phyloP scores from a whole-genome alignment of 1,140 invertebrate genomes.

The Ruditapes philippinarum region DNA sequence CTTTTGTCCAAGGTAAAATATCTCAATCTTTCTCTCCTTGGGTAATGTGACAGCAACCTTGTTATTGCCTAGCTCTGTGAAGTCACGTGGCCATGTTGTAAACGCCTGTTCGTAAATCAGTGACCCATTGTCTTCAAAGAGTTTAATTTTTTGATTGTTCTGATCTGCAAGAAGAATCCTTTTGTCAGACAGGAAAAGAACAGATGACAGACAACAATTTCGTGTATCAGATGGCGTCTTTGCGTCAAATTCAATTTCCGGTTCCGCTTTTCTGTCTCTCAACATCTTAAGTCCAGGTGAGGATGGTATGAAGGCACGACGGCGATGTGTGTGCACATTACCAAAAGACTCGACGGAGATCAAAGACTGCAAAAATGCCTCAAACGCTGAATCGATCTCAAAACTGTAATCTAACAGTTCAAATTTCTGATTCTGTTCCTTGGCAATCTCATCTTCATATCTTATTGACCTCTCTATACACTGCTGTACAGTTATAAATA shows the following conservation, averaged over 20 bases:
- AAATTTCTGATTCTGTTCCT: slow-evolving; percentile 58
- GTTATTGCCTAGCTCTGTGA: slow-evolving; percentile 61
- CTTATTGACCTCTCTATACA: slow-evolving; percentile 52
- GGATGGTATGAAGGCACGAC: slow-evolving; percentile 58
- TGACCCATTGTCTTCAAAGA: slow-evolving; percentile 50
- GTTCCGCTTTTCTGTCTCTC: slow-evolving; percentile 46
- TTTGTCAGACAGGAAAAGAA: slow-evolving; percentile 52
- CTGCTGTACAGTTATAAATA: slow-evolving; percentile 65
- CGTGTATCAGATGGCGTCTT: slow-evolving; percentile 62
- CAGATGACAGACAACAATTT: slow-evolving; percentile 62
- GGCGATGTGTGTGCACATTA: slow-evolving; percentile 55
- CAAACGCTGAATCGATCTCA: slow-evolving; percentile 60
- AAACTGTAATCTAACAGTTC: slow-evolving; percentile 64
- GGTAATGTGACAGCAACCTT: slow-evolving; percentile 56
- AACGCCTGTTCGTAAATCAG: slow-evolving; percentile 58
- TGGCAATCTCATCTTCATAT: slow-evolving; percentile 56
- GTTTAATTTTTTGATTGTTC: slow-evolving; percentile 66
- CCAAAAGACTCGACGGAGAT: slow-evolving; percentile 58
- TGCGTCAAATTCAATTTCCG: slow-evolving; percentile 56
- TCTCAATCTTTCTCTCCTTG: slow-evolving; percentile 63
- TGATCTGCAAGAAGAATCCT: slow-evolving; percentile 56
- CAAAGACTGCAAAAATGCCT: slow-evolving; percentile 60
- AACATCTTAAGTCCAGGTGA: slow-evolving; percentile 56
- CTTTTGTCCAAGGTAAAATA: slow-evolving; percentile 61
- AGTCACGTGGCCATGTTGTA: slow-evolving; percentile 63